Evolutionary conservation across 2,113 vertebrate genomes (phyloP).

Genomic region (human (Homo sapiens)): GRCh38 chr3:3959001-3959500

Average conservation of each 20-base stretch:
- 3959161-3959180: not conserved
- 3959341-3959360: too few relatives aligned
- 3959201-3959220: not conserved
- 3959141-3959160: not conserved
- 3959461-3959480: too few relatives aligned
- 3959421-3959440: too few relatives aligned
- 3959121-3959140: slow-evolving; percentile 14
- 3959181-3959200: not conserved
- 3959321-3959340: too few relatives aligned
- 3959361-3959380: too few relatives aligned
- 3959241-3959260: not conserved
- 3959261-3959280: too few relatives aligned
- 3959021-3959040: not conserved
- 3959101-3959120: not conserved
- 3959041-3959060: slow-evolving; percentile 18
- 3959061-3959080: not conserved
- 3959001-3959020: slow-evolving; percentile 18
- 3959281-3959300: too few relatives aligned
- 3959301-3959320: too few relatives aligned
- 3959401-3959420: too few relatives aligned
- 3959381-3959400: too few relatives aligned
- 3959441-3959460: too few relatives aligned
- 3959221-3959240: not conserved
- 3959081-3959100: slow-evolving; percentile 17
- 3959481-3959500: too few relatives aligned